These are phyloP conservation scores for Morone chrysops DNA, from an alignment of 2,113 vertebrate genomes.

Conservation along the genomic window DNA sequence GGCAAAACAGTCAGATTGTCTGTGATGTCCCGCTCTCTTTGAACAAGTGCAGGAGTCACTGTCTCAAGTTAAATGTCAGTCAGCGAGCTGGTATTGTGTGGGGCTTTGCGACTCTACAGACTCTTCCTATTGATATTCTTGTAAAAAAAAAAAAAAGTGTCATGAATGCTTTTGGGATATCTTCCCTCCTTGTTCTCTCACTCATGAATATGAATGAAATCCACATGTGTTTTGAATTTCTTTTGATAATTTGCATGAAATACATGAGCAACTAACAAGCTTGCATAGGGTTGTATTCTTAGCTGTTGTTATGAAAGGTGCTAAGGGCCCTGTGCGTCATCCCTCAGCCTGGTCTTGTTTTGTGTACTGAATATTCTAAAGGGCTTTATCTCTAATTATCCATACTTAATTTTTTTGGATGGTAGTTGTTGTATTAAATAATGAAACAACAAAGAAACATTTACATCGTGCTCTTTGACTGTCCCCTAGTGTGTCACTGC, in stretches of 20 bases:
- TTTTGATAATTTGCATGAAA: slow-evolving; percentile 57
- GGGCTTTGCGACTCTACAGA: not conserved
- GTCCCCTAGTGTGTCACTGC: slow-evolving; percentile 13
- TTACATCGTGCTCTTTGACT: not conserved
- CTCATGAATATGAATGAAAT: slow-evolving; percentile 71
- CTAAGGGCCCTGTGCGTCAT: not conserved
- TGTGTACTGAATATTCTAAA: slow-evolving; percentile 17
- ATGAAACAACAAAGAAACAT: not conserved
- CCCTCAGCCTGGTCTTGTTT: slow-evolving; percentile 7
- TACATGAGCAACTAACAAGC: slow-evolving; percentile 25
- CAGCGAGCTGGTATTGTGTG: not conserved
- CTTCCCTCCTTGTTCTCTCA: slow-evolving; percentile 11
- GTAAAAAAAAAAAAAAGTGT: slow-evolving; percentile 41
- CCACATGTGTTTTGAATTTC: slow-evolving; percentile 71
- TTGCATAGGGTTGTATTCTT: slow-evolving; percentile 7
- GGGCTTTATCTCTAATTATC: slow-evolving; percentile 21
- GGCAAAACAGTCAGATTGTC: slow-evolving; percentile 67
- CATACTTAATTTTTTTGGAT: not conserved
- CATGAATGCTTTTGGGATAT: slow-evolving; percentile 41
- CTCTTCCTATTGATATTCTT: slow-evolving; percentile 55
- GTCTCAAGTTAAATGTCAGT: slow-evolving; percentile 48
- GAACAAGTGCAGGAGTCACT: slow-evolving; percentile 48
- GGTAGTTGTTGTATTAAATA: not conserved
- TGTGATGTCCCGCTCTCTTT: slow-evolving; percentile 50
- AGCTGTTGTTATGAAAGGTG: slow-evolving; percentile 31